These are phyloP conservation scores for Recurvirostra avosetta DNA, from an alignment of 2,113 vertebrate species.

Conservation along the genomic window DNA sequence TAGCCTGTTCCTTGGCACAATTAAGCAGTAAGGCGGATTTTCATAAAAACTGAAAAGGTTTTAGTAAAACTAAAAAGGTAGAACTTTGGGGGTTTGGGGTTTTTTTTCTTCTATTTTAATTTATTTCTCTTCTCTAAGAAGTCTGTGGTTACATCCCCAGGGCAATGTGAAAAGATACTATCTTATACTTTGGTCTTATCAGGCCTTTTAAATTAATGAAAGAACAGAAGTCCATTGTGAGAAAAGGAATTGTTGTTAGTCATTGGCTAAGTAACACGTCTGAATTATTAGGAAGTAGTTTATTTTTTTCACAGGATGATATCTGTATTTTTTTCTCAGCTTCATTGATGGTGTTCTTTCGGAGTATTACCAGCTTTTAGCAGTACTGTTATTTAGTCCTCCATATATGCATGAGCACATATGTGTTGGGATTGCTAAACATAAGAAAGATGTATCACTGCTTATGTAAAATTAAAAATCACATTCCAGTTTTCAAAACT, in stretches of 20 bases:
- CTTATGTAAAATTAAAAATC: background rate
- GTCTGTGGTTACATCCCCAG: background rate
- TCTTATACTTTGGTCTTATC: background rate
- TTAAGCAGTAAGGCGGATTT: background rate
- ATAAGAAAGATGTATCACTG: background rate
- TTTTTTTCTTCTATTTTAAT: background rate
- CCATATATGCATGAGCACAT: fast-evolving
- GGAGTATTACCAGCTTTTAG: background rate
- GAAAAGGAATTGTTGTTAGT: background rate
- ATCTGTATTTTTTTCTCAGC: background rate
- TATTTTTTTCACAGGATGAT: background rate
- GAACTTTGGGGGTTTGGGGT: background rate
- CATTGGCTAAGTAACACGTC: background rate
- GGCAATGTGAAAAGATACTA: background rate
- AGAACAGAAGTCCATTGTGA: background rate
- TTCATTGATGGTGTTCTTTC: background rate
- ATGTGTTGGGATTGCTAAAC: background rate
- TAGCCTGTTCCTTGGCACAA: background rate
- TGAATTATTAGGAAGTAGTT: background rate
- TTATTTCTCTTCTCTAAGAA: background rate
- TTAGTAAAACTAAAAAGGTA: background rate
- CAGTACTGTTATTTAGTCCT: background rate
- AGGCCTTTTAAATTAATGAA: background rate
- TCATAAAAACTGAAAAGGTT: background rate
- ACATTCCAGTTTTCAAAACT: background rate